Evolutionary conservation across 1,140 invertebrate species (phyloP).

Genomic region (Uloborus diversus): DNA sequence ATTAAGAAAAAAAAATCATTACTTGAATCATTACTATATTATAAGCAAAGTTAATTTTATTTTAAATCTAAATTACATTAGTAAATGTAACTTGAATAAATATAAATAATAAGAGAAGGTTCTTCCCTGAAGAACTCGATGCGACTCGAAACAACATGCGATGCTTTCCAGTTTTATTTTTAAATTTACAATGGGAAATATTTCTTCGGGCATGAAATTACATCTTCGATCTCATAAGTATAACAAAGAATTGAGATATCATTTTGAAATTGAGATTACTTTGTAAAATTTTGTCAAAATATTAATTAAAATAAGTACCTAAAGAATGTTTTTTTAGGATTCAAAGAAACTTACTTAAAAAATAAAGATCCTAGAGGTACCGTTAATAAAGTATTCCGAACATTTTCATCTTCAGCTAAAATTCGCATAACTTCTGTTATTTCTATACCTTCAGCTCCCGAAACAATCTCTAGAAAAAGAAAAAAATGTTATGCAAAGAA

Average conservation of each 20-base stretch:
- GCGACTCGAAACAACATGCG: no score
- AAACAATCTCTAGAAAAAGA: slow-evolving; percentile 34
- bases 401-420: slow-evolving; percentile 36
- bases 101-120: no score
- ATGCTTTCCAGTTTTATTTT: neutral
- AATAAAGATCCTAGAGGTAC: slow-evolving; percentile 39
- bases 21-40: no score
- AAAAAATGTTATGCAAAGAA: neutral
- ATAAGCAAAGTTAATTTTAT: no score
- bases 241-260: neutral
- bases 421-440: slow-evolving; percentile 31
- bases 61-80: no score
- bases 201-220: neutral
- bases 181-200: neutral
- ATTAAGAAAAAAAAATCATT: no score
- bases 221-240: neutral
- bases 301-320: neutral
- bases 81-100: no score
- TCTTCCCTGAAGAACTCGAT: no score
- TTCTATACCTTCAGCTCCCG: slow-evolving; percentile 33
- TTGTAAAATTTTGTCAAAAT: neutral
- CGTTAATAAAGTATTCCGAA: slow-evolving; percentile 4
- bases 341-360: slow-evolving; percentile 40
- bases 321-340: neutral
- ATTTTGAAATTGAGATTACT: neutral